These are phyloP conservation scores for Drosophila ogumai DNA, from an alignment of 1,140 invertebrate genomes.

Conservation along the genomic window DNA sequence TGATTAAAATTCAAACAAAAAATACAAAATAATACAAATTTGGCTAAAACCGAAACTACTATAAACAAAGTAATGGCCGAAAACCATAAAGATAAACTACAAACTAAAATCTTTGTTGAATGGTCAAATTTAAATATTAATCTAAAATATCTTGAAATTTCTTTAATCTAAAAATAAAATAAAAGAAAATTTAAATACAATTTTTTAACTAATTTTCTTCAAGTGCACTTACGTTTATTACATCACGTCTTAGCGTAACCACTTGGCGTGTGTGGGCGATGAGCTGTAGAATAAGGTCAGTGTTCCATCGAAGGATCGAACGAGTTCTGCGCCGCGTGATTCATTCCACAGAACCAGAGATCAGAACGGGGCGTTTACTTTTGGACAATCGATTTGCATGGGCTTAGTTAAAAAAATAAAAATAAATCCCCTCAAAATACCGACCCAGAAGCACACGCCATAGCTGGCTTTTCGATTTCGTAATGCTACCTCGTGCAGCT, in stretches of 20 bases:
- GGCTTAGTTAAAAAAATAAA: neutral
- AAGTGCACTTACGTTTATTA: slow-evolving; percentile 14
- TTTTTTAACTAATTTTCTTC: slow-evolving; percentile 13
- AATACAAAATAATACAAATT: too few species aligned
- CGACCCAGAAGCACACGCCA: slow-evolving; percentile 5
- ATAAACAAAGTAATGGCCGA: too few species aligned
- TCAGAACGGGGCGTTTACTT: slow-evolving; percentile 24
- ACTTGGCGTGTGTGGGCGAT: slow-evolving; percentile 42
- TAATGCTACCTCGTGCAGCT: slow-evolving; percentile 27
- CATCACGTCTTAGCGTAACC: slow-evolving; percentile 1
- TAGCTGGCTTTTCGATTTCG: slow-evolving; percentile 29
- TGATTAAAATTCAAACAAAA: too few species aligned
- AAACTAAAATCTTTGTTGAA: too few species aligned
- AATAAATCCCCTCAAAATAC: neutral
- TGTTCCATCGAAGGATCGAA: slow-evolving; percentile 41
- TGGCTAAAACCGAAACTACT: too few species aligned
- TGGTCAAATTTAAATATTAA: too few species aligned
- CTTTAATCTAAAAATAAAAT: too few species aligned
- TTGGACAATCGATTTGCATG: slow-evolving; percentile 20
- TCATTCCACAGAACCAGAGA: slow-evolving; percentile 22
- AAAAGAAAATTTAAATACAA: too few species aligned
- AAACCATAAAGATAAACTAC: neutral
- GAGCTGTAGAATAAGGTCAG: slow-evolving; percentile 71
- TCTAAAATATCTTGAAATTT: too few species aligned
- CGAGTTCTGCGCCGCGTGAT: slow-evolving; percentile 18